These are phyloP conservation scores for Scaptomyza graminum DNA, from an alignment of 1,140 invertebrate genomes.

Conservation along the genomic window DNA sequence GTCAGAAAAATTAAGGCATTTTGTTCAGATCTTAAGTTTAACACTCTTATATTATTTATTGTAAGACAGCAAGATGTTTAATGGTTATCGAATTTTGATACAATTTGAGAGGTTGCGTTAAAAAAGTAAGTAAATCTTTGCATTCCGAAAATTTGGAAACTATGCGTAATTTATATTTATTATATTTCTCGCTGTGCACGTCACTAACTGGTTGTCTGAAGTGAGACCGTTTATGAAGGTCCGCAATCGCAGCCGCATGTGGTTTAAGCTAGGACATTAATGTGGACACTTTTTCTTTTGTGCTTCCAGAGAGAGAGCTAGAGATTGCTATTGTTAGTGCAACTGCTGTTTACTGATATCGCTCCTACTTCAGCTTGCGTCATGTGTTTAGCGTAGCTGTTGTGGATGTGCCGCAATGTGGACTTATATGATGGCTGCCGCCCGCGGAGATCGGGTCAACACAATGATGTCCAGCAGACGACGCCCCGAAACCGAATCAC, in stretches of 20 bases:
- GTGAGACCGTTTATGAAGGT: slow-evolving; percentile 19
- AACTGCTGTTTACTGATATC: too few relatives aligned
- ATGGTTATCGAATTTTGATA: too few relatives aligned
- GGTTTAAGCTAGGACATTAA: slow-evolving; percentile 33
- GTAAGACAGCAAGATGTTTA: too few relatives aligned
- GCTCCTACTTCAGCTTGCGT: slow-evolving; percentile 16
- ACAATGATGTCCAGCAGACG: slow-evolving; percentile 77
- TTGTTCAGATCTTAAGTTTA: too few relatives aligned
- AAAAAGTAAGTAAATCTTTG: too few relatives aligned
- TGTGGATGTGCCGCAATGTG: slow-evolving; percentile 84
- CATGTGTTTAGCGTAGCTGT: slow-evolving; percentile 58
- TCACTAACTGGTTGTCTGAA: neutral
- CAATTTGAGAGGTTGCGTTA: too few relatives aligned
- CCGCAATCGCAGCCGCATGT: slow-evolving; percentile 36
- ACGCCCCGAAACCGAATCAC: slow-evolving; percentile 78
- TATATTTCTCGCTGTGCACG: neutral
- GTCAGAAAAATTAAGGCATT: neutral
- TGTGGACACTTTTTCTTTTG: slow-evolving; percentile 14
- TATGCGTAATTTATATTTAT: too few relatives aligned
- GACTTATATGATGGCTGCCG: slow-evolving; percentile 86
- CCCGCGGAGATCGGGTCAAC: slow-evolving; percentile 85
- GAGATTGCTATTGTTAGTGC: neutral
- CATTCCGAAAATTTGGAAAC: too few relatives aligned
- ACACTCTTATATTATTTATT: too few relatives aligned
- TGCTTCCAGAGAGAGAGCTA: neutral